A percentile compares a stretch with the other conserved stretches of the same genome.
Conservation (phyloP, 2,113 vertebrate genomes). For the Camelus bactrianus region DNA sequence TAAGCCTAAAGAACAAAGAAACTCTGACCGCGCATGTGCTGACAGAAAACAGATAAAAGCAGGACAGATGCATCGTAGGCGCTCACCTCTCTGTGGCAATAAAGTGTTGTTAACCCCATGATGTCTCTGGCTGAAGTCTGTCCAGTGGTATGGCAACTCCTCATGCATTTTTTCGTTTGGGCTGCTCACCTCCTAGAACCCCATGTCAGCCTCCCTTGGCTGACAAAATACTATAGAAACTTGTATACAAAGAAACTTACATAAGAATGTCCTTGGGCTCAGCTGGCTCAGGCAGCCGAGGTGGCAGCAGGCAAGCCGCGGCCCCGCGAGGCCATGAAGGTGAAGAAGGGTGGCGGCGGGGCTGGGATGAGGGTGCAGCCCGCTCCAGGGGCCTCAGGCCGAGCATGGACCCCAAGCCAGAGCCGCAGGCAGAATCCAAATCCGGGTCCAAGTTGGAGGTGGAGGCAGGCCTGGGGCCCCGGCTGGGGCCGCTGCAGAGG, state of each 20-base stretch:
- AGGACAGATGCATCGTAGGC: too few relatives aligned
- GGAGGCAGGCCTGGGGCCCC: conserved; percentile 88
- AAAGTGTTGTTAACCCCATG: too few relatives aligned
- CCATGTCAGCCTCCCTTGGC: too few relatives aligned
- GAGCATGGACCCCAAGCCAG: conserved; percentile 83
- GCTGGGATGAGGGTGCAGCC: conserved; percentile 77
- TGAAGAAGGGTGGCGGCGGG: conserved; percentile 86
- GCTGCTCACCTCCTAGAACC: too few relatives aligned
- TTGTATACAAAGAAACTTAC: not conserved
- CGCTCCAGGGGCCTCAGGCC: conserved; percentile 89
- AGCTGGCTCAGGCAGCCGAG: conserved; percentile 59
- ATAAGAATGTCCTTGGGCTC: not conserved
- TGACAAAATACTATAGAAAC: not conserved
- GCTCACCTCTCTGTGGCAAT: too few relatives aligned
- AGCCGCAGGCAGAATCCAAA: conserved; percentile 85
- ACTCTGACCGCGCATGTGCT: too few relatives aligned
- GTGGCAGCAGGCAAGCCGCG: conserved; percentile 83
- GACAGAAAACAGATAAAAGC: too few relatives aligned
- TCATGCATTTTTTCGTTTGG: too few relatives aligned
- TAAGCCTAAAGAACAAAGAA: too few relatives aligned
- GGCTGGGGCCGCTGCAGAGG: conserved; percentile 86
- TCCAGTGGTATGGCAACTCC: too few relatives aligned
- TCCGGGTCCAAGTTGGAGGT: conserved; percentile 87
- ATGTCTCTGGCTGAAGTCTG: too few relatives aligned
- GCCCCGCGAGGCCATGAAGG: conserved; percentile 86